Evolutionary conservation across 37 sponge, comb jelly and placozoan species (phyloP).

Genomic region (Bolinopsis microptera): DNA sequence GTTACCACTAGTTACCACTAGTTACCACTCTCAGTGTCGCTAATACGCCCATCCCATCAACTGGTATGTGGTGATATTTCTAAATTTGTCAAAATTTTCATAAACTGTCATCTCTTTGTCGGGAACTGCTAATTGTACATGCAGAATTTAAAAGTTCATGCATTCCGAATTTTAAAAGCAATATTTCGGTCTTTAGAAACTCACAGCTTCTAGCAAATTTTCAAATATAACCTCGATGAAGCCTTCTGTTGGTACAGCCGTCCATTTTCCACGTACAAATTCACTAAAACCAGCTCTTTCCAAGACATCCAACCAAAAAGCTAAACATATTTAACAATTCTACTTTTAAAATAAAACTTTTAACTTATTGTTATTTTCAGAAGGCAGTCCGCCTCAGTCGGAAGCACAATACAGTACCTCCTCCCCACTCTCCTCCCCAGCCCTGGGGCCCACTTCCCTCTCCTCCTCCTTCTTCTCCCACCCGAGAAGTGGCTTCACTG

Average conservation of each 20-base stretch:
- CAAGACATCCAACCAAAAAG: neutral
- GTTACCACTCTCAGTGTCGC: neutral
- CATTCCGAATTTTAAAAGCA: neutral
- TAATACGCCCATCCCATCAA: neutral
- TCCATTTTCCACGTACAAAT: neutral
- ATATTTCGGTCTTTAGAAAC: neutral
- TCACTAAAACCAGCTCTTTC: neutral
- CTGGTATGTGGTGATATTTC: neutral
- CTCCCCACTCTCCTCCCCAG: neutral
- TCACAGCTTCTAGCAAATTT: neutral
- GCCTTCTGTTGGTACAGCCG: neutral
- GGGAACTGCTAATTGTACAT: neutral
- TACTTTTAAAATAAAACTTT: neutral
- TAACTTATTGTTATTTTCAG: neutral
- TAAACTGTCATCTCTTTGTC: neutral
- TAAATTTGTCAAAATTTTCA: neutral
- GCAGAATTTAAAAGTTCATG: neutral
- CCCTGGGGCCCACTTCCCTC: slow-evolving; percentile 10
- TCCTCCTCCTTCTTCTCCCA: slow-evolving; percentile 25
- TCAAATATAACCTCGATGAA: neutral
- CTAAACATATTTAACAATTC: neutral
- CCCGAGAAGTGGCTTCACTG: neutral
- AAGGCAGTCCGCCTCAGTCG: neutral
- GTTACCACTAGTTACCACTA: too few relatives aligned
- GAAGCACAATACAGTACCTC: neutral